Conservation (phyloP, 2,113 vertebrate species). For the Thamnaconus septentrionalis region DNA sequence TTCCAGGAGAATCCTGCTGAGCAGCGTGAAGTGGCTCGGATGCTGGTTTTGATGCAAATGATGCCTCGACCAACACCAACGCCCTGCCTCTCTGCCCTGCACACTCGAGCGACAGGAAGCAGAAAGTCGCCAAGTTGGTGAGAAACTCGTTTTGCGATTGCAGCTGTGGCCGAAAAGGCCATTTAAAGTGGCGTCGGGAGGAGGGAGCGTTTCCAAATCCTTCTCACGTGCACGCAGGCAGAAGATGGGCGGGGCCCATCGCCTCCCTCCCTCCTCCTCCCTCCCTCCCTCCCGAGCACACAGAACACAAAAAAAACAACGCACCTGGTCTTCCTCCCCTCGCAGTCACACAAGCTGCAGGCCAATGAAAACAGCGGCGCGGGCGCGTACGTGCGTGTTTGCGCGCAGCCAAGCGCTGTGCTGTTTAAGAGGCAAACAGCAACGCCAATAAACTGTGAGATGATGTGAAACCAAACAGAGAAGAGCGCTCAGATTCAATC, state of each 20-base stretch:
- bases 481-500: constrained; percentile 48
- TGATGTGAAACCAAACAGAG: constrained; percentile 62
- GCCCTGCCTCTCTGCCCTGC: neutral
- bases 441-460: constrained; percentile 71
- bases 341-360: constrained; percentile 57
- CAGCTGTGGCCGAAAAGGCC: too few relatives aligned
- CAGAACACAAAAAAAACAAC: constrained; percentile 36
- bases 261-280: constrained; percentile 25
- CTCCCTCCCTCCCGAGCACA: constrained; percentile 31
- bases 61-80: neutral
- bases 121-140: too few relatives aligned
- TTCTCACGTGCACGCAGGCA: too few relatives aligned
- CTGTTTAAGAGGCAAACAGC: constrained; percentile 41
- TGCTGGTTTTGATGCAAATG: too few relatives aligned
- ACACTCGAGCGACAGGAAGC: neutral
- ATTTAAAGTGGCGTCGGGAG: too few relatives aligned
- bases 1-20: too few relatives aligned
- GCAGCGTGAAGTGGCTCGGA: too few relatives aligned
- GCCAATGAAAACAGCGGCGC: constrained; percentile 68
- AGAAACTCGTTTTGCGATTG: too few relatives aligned
- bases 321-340: constrained; percentile 58
- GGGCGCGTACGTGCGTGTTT: constrained; percentile 27
- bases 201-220: too few relatives aligned
- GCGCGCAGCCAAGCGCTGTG: constrained; percentile 25
- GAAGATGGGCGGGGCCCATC: neutral